Conservation (phyloP, 2,113 vertebrate species). For the Burhinus bistriatus region DNA sequence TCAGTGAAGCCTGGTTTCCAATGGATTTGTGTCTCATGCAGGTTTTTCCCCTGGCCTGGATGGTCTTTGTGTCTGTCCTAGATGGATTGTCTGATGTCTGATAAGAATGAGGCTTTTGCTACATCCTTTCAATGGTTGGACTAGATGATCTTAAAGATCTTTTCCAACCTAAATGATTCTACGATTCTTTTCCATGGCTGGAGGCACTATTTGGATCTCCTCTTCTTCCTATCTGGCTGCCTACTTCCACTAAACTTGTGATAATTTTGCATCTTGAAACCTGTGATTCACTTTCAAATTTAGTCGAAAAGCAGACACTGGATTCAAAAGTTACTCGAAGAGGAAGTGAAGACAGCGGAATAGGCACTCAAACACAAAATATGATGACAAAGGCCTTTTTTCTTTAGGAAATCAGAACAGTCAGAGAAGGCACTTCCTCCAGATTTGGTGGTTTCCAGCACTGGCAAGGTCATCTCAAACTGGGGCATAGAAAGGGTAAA, state of each 20-base stretch:
- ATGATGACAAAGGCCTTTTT: background rate
- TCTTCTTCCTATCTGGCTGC: background rate
- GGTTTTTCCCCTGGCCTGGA: background rate
- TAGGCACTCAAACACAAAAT: background rate
- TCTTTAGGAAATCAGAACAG: background rate
- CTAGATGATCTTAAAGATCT: too few relatives aligned
- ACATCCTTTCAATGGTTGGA: background rate
- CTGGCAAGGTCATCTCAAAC: background rate
- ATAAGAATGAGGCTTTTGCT: background rate
- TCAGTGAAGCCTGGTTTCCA: background rate
- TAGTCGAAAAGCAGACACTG: background rate
- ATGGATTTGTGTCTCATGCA: background rate
- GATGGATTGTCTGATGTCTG: background rate
- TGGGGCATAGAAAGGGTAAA: background rate
- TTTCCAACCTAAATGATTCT: too few relatives aligned
- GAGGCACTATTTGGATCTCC: background rate
- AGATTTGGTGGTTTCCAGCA: background rate
- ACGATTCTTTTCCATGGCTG: background rate
- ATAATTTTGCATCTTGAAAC: background rate
- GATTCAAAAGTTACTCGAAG: background rate
- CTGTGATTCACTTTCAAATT: background rate
- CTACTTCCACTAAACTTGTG: background rate
- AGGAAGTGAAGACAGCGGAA: conserved; percentile 29
- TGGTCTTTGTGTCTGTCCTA: background rate
- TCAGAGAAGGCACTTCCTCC: background rate